Conservation (phyloP, 2,113 vertebrate species). For the Mustelus asterias region DNA sequence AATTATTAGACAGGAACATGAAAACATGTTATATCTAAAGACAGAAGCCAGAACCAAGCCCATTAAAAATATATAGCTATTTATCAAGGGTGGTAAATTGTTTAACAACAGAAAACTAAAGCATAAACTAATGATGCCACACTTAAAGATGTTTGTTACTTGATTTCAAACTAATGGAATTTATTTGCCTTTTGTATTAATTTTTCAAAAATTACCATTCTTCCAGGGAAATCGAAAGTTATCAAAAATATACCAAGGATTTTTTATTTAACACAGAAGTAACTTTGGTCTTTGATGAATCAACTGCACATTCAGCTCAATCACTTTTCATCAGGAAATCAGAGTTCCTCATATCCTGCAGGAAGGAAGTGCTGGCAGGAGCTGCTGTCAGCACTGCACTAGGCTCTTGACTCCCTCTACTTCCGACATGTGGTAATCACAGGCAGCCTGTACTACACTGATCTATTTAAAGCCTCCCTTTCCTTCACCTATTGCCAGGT, state of each 20-base stretch:
- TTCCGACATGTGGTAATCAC: conserved; percentile 34
- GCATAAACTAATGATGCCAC: not conserved
- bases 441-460: not conserved
- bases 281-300: conserved; percentile 44
- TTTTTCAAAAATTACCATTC: not conserved
- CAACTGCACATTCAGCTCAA: conserved; percentile 45
- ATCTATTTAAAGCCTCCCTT: conserved; percentile 25
- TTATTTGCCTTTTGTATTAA: not conserved
- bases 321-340: conserved; percentile 45
- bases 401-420: conserved; percentile 35
- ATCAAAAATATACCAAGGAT: not conserved
- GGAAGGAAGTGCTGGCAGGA: conserved; percentile 38
- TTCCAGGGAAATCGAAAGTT: not conserved
- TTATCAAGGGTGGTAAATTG: not conserved
- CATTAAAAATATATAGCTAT: conserved; percentile 1
- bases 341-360: conserved; percentile 44
- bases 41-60: conserved; percentile 20
- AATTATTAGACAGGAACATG: conserved; percentile 49
- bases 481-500: not conserved
- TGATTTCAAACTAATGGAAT: not conserved
- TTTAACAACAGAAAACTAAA: not conserved
- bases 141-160: not conserved
- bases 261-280: conserved; percentile 32
- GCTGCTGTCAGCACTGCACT: conserved; percentile 34
- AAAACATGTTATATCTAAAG: conserved; percentile 42